Conservation (phyloP, 2,113 vertebrate species). For the Petroica traversi region DNA sequence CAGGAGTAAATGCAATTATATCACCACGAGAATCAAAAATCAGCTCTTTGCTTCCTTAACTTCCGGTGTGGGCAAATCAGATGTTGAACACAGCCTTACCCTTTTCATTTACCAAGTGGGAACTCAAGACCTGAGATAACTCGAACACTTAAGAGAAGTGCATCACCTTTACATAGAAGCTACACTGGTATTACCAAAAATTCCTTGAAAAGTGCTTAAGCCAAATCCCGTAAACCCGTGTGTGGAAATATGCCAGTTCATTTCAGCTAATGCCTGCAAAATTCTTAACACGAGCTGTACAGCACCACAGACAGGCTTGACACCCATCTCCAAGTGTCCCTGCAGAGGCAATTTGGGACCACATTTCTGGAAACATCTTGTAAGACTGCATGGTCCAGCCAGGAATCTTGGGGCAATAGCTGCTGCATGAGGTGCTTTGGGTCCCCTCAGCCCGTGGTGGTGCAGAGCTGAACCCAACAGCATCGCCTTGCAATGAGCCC, state of each 20-base stretch:
- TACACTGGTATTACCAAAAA: background rate
- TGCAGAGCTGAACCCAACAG: background rate
- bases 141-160: background rate
- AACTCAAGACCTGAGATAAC: background rate
- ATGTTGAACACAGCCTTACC: background rate
- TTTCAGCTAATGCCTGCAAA: background rate
- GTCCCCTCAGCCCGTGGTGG: too few species aligned
- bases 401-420: background rate
- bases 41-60: background rate
- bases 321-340: background rate
- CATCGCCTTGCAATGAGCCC: rapidly evolving
- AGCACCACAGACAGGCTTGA: background rate
- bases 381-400: background rate
- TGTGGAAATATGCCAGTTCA: background rate
- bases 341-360: rapidly evolving
- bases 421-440: background rate
- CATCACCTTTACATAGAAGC: background rate
- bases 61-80: background rate
- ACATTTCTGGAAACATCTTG: background rate
- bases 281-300: background rate
- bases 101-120: background rate
- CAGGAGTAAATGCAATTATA: background rate
- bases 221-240: rapidly evolving
- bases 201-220: background rate
- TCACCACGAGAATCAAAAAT: background rate